Evolutionary conservation across 2,888 invertebrate genomes (phyloP).

Genomic region (Lordiphosa fenestrarum): DNA sequence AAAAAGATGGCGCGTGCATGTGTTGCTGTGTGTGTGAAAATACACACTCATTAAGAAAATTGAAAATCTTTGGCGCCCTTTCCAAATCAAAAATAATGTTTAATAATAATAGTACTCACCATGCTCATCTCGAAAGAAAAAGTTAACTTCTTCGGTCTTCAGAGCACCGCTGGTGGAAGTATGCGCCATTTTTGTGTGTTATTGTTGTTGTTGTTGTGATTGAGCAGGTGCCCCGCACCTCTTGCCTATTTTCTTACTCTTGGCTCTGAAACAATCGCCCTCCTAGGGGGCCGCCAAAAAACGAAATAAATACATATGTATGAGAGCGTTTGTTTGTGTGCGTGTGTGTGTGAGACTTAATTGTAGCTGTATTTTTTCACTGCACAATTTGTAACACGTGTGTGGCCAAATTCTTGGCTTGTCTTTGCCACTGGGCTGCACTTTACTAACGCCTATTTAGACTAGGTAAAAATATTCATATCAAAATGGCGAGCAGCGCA

Average conservation of each 20-base stretch:
- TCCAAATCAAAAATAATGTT: conserved; percentile 1
- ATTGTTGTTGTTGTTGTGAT: conserved; percentile 18
- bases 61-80: conserved; percentile 8
- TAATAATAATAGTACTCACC: conserved; percentile 65
- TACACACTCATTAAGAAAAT: conserved; percentile 3
- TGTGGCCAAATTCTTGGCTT: conserved; percentile 27
- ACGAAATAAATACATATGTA: conserved; percentile 27
- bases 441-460: conserved; percentile 32
- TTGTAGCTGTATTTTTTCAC: conserved; percentile 37
- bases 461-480: conserved; percentile 12
- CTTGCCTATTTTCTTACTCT: conserved; percentile 17
- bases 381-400: conserved; percentile 53
- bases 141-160: conserved; percentile 78
- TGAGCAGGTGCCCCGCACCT: conserved; percentile 42
- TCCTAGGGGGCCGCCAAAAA: conserved; percentile 39
- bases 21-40: conserved; percentile 32
- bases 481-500: conserved; percentile 78
- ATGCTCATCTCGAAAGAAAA: conserved; percentile 78
- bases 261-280: conserved; percentile 7
- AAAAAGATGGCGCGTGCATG: conserved; percentile 60
- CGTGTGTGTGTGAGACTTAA: conserved; percentile 22
- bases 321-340: conserved; percentile 19
- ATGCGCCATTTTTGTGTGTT: conserved; percentile 71
- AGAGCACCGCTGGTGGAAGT: conserved; percentile 60
- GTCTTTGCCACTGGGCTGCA: conserved; percentile 22